Evolutionary conservation across 2,888 invertebrate species (phyloP), one percentile per base, ranked within the genome.

Genomic region (Panopea generosa): DNA sequence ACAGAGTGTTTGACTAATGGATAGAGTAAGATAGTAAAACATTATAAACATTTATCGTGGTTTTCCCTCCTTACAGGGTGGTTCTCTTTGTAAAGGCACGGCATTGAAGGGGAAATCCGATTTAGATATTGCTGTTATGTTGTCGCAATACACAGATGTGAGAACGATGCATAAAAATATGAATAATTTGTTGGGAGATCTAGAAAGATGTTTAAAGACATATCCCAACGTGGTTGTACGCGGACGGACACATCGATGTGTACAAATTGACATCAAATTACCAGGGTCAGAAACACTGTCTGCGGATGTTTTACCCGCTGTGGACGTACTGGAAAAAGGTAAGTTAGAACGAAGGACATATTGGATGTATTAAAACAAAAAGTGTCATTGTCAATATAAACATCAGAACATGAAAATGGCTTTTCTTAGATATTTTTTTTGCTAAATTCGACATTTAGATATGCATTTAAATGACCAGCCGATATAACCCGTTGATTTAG

Each of bases 11-110:
- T n/a, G n/a, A n/a, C n/a, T n/a, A n/a, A n/a, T n/a, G n/a, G n/a
- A n/a, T n/a, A n/a, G n/a, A n/a, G n/a, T n/a, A n/a, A n/a, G n/a
- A n/a, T n/a, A n/a, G n/a, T n/a, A n/a, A n/a, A n/a, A n/a, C n/a
- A n/a, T n/a, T n/a, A n/a, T n/a, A n/a, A n/a, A n/a, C n/a, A n/a
- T n/a, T n/a, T n/a, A n/a, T n/a, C n/a, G n/a, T n/a, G n/a, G n/a
- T n/a, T n/a, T n/a, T n/a, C n/a, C n/a, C n/a, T n/a, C n/a, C n/a
- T n/a, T 7, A 33, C 14, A 73, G 73, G 56, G 62, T 50, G 73
- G 68, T 2, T 73, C 73, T 9, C 52, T 73, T 2, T 61, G 73
- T 16, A 73, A 73, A 61, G 73, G 73, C 4, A 73, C 73, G 3
- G 73, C 73, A 4, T 45, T 73, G 14, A 60, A 62, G 14, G 62